Evolutionary conservation across 2,113 vertebrate genomes (phyloP).

Genomic region (Dicentrarchus labrax): DNA sequence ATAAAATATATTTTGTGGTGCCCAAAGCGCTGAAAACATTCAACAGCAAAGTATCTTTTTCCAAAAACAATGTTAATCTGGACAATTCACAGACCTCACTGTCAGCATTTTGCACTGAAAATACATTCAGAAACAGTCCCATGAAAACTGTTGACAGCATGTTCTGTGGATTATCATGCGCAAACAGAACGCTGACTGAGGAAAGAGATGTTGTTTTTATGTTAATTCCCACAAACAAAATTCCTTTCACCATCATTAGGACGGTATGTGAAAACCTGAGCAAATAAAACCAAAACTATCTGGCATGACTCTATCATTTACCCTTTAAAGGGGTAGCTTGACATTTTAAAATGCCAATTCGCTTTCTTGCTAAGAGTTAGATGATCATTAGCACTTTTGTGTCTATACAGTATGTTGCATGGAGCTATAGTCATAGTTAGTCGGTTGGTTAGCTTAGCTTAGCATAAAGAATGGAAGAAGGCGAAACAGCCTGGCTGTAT

Average conservation of each 20-base stretch:
- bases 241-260: background rate
- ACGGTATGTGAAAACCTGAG: too few species aligned
- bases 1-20: background rate
- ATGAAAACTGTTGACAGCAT: background rate
- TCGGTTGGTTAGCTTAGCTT: background rate
- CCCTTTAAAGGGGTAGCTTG: background rate
- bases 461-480: background rate
- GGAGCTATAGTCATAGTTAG: background rate
- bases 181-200: background rate
- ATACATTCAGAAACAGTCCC: background rate
- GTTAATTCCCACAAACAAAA: background rate
- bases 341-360: too few species aligned
- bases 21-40: background rate
- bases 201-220: background rate
- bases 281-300: too few species aligned
- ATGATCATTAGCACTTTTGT: background rate
- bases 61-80: slow-evolving; percentile 5
- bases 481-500: background rate
- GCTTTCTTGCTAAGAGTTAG: background rate
- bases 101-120: slow-evolving; percentile 9
- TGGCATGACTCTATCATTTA: background rate
- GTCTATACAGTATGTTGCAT: background rate
- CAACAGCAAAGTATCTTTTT: background rate
- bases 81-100: slow-evolving; percentile 20
- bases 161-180: slow-evolving; percentile 21